phyloP scores from a whole-genome alignment of 2,888 invertebrate genomes.

The Dorcus parallelipipedus region DNA sequence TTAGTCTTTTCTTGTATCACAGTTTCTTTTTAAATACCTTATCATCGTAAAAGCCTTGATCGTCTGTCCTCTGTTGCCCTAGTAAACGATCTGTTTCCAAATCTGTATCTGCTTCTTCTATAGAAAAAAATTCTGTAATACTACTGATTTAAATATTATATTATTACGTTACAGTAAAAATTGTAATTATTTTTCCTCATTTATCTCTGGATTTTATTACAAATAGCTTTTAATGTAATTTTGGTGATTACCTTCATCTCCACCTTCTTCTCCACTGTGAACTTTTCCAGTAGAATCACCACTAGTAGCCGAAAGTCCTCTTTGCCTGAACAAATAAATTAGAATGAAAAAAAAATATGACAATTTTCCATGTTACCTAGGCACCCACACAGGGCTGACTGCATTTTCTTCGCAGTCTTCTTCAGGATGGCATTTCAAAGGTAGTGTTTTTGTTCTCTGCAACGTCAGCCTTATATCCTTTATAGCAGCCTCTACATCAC shows the following conservation, averaged over 20 bases:
- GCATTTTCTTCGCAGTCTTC: constrained; percentile 51
- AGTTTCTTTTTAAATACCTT: constrained; percentile 54
- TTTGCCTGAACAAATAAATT: constrained; percentile 51
- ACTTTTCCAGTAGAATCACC: constrained; percentile 64
- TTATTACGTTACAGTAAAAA: neutral
- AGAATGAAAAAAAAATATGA: constrained; percentile 22
- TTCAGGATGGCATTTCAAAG: constrained; percentile 51
- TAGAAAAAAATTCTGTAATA: constrained; percentile 11
- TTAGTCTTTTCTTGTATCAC: neutral
- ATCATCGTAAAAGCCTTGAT: constrained; percentile 88
- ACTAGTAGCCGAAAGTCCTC: constrained; percentile 53
- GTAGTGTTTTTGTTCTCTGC: constrained; percentile 67
- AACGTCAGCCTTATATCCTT: constrained; percentile 80
- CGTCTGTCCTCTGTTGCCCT: constrained; percentile 92
- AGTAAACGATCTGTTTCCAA: constrained; percentile 94
- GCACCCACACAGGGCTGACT: constrained; percentile 68
- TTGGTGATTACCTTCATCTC: constrained; percentile 40
- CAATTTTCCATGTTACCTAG: constrained; percentile 51
- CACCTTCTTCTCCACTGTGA: constrained; percentile 65
- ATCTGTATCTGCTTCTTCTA: constrained; percentile 93
- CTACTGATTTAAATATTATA: neutral
- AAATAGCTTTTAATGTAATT: neutral
- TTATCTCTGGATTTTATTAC: neutral
- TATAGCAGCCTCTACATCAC: constrained; percentile 62
- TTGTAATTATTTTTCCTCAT: neutral